Percentiles rank a stretch among this genome's conserved stretches.
phyloP scores from a whole-genome alignment of 1,140 invertebrate genomes.

The Heliconius congener region DNA sequence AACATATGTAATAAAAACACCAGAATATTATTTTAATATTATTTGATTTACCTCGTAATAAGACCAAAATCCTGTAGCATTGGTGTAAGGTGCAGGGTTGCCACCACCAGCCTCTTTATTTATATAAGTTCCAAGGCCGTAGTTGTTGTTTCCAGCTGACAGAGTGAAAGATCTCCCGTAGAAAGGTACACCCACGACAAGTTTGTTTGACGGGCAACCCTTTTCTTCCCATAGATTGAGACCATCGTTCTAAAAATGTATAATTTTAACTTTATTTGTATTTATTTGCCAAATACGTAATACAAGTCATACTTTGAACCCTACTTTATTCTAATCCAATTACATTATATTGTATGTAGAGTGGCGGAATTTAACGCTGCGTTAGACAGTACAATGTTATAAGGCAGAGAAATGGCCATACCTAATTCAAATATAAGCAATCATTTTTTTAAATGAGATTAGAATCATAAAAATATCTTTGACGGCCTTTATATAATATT shows the following conservation, averaged over 20 bases:
- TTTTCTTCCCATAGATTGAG: conserved; percentile 91
- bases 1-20: too few relatives aligned
- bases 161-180: conserved; percentile 93
- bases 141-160: conserved; percentile 89
- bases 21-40: not conserved
- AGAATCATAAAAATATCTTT: too few relatives aligned
- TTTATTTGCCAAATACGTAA: too few relatives aligned
- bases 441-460: too few relatives aligned
- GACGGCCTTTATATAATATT: too few relatives aligned
- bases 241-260: conserved; percentile 87
- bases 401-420: too few relatives aligned
- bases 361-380: too few relatives aligned
- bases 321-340: too few relatives aligned
- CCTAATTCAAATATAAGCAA: too few relatives aligned
- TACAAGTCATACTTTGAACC: too few relatives aligned
- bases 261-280: not conserved
- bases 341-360: too few relatives aligned
- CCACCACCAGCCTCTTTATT: conserved; percentile 94
- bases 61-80: conserved; percentile 91
- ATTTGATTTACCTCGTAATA: conserved; percentile 89
- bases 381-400: too few relatives aligned
- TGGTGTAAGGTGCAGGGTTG: conserved; percentile 90
- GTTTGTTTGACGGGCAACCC: conserved; percentile 92
- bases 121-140: conserved; percentile 91
- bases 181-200: conserved; percentile 93